A percentile compares a stretch with the other conserved stretches of the same genome.
phyloP scores from a whole-genome alignment of 2,888 invertebrate genomes.

The Smittia aterrima region DNA sequence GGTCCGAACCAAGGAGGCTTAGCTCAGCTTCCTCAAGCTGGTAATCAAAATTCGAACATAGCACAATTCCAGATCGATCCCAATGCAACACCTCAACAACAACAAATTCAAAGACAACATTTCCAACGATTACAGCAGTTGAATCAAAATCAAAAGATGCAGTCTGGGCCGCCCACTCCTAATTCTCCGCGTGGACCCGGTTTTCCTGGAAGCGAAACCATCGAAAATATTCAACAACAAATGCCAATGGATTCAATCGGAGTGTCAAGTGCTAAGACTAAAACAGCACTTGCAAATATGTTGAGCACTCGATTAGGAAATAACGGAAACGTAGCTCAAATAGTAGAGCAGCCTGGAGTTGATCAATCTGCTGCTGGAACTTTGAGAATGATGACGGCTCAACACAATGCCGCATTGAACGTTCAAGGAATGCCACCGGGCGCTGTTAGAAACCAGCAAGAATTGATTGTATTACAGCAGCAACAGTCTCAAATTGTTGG shows the following conservation, averaged over 20 bases:
- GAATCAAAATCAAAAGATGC: slow-evolving; percentile 48
- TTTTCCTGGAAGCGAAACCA: slow-evolving; percentile 9
- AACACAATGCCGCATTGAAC: slow-evolving; percentile 66
- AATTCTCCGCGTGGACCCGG: slow-evolving; percentile 36
- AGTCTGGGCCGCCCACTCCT: slow-evolving; percentile 48
- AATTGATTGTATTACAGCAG: slow-evolving; percentile 59
- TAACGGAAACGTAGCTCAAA: slow-evolving; percentile 54
- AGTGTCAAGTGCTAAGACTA: slow-evolving; percentile 80
- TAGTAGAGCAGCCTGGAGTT: slow-evolving; percentile 55
- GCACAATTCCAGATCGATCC: slow-evolving; percentile 45
- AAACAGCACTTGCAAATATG: slow-evolving; percentile 94
- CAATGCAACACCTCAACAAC: slow-evolving; percentile 50
- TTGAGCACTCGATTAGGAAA: slow-evolving; percentile 74
- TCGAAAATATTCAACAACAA: slow-evolving; percentile 8
- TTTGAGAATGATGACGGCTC: slow-evolving; percentile 77
- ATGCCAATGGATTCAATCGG: slow-evolving; percentile 36
- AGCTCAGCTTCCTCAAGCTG: slow-evolving; percentile 45
- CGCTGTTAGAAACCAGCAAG: slow-evolving; percentile 52
- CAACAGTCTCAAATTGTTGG: slow-evolving; percentile 51
- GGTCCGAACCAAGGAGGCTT: slow-evolving; percentile 46
- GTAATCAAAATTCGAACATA: slow-evolving; percentile 45
- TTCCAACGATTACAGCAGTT: slow-evolving; percentile 48
- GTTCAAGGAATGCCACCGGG: slow-evolving; percentile 49
- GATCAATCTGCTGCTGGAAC: slow-evolving; percentile 70
- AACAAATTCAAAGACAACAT: slow-evolving; percentile 52